Conservation (phyloP, 1,140 invertebrate species). For the Saccostrea cuccullata region DNA sequence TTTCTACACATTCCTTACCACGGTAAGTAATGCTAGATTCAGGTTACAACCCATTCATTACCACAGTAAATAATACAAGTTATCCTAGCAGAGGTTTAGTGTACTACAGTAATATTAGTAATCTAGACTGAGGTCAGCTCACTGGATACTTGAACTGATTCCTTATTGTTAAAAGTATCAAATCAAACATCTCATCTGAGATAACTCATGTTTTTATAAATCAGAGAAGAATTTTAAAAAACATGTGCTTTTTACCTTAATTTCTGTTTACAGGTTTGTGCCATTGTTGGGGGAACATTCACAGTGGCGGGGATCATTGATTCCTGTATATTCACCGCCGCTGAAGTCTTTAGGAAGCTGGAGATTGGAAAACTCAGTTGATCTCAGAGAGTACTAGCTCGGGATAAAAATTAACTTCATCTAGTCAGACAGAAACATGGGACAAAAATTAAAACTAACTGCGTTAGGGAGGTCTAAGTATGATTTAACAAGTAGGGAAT, state of each 20-base stretch:
- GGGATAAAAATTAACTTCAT: neutral
- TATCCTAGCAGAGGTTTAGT: too few relatives aligned
- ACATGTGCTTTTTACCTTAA: neutral
- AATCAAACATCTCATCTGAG: too few relatives aligned
- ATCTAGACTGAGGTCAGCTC: too few relatives aligned
- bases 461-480: too few relatives aligned
- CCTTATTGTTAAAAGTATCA: too few relatives aligned
- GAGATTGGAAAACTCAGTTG: constrained; percentile 78
- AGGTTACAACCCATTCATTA: too few relatives aligned
- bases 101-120: too few relatives aligned
- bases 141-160: too few relatives aligned
- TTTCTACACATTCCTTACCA: constrained; percentile 84
- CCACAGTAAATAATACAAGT: too few relatives aligned
- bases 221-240: neutral
- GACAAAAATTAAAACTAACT: too few relatives aligned
- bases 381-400: constrained; percentile 43
- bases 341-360: constrained; percentile 82
- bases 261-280: constrained; percentile 81
- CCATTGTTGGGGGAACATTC: constrained; percentile 85
- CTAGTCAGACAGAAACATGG: neutral
- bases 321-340: constrained; percentile 83
- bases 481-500: too few relatives aligned
- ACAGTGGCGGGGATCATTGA: constrained; percentile 85
- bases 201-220: too few relatives aligned
- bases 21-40: constrained; percentile 76